Conservation (phyloP, 2,113 vertebrate species). For the Elanus axillaris region DNA sequence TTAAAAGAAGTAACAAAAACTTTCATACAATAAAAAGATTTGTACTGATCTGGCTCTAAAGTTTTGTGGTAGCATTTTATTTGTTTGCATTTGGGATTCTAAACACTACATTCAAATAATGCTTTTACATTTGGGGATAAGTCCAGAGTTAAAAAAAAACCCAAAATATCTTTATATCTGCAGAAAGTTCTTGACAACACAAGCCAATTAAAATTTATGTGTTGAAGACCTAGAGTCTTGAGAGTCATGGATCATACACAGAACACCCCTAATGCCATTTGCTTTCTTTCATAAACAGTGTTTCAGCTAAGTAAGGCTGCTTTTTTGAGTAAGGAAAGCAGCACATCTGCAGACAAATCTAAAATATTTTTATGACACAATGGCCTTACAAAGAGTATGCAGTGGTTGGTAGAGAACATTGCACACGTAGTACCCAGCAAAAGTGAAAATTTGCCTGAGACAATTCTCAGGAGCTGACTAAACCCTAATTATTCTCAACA, state of each 20-base stretch:
- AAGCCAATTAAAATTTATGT: conserved; percentile 43
- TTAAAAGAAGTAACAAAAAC: neutral
- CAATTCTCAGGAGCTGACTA: neutral
- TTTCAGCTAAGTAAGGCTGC: neutral
- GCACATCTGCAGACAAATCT: neutral
- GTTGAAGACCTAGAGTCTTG: neutral
- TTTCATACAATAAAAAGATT: neutral
- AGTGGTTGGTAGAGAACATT: neutral
- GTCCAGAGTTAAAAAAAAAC: neutral
- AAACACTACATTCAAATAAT: neutral
- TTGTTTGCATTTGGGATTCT: neutral
- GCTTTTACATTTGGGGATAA: conserved; percentile 32
- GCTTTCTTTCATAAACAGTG: neutral
- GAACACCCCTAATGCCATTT: neutral
- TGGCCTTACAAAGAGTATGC: neutral
- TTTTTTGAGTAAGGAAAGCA: neutral
- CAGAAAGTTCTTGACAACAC: neutral
- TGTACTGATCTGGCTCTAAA: neutral
- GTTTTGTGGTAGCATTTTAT: neutral
- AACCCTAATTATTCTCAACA: neutral
- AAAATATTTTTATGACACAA: neutral
- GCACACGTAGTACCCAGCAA: neutral
- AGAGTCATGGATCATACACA: neutral
- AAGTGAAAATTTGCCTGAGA: neutral
- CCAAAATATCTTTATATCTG: conserved; percentile 30